Conservation (phyloP, 2,797 vertebrate species). For the Microchirus variegatus region DNA sequence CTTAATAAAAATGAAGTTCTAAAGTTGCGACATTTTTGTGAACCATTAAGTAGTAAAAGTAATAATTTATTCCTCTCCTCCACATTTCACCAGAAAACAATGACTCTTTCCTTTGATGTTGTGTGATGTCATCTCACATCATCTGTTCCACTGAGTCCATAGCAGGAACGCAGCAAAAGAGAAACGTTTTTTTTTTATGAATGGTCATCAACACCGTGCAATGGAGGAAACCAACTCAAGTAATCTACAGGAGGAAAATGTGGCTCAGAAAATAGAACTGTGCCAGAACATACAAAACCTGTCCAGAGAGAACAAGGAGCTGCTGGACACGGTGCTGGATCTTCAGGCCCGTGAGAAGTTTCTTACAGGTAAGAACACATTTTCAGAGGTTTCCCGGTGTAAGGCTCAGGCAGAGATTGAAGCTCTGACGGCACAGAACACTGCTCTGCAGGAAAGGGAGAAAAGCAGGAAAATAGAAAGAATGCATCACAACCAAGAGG, state of each 20-base stretch:
- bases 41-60: no score
- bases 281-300: neutral
- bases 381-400: neutral
- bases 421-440: neutral
- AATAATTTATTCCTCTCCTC: no score
- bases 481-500: neutral
- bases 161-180: neutral
- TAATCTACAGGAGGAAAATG: neutral
- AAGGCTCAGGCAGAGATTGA: neutral
- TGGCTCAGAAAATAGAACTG: neutral
- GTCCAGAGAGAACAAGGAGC: neutral
- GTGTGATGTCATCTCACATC: neutral
- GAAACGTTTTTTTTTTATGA: neutral
- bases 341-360: neutral
- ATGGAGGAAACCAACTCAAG: neutral
- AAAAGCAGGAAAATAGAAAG: neutral
- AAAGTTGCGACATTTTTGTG: no score
- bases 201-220: neutral
- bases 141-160: neutral
- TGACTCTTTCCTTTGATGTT: neutral
- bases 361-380: neutral
- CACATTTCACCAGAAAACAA: neutral
- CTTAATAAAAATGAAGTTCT: no score
- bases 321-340: neutral
- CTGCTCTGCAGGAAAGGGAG: neutral